These are phyloP conservation scores for Xenopus laevis DNA, from an alignment of 2,113 vertebrate genomes.

Conservation along the genomic window DNA sequence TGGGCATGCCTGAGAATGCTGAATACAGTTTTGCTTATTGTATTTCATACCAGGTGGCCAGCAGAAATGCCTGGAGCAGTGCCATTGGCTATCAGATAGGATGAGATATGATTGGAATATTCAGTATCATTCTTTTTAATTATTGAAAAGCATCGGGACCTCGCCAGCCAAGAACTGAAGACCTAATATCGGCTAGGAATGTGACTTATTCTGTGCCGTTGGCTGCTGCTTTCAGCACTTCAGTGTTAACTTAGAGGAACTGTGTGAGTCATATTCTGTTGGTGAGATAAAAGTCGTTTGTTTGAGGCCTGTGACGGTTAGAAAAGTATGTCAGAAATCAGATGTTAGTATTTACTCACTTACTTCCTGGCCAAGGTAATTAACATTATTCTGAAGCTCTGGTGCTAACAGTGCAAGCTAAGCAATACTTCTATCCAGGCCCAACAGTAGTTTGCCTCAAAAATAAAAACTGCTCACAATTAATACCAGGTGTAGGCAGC, in stretches of 20 bases:
- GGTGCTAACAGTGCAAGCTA: background rate
- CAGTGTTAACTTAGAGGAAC: slow-evolving; percentile 16
- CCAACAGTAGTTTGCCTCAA: too few species aligned
- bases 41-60: slow-evolving; percentile 30
- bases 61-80: background rate
- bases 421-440: background rate
- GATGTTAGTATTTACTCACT: background rate
- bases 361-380: slow-evolving; percentile 4
- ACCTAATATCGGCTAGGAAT: background rate
- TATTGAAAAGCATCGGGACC: background rate
- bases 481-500: too few species aligned
- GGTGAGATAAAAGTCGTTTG: slow-evolving; percentile 19
- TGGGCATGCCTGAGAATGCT: too few species aligned
- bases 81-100: slow-evolving; percentile 9
- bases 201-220: background rate
- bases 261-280: slow-evolving; percentile 3
- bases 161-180: background rate
- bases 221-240: slow-evolving; percentile 16
- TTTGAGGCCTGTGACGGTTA: background rate
- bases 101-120: slow-evolving; percentile 15
- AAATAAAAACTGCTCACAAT: too few species aligned
- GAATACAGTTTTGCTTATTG: slow-evolving; percentile 1
- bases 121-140: slow-evolving; percentile 12
- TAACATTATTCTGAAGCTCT: slow-evolving; percentile 6
- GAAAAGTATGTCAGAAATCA: slow-evolving; percentile 8